phyloP scores from a whole-genome alignment of 2,888 invertebrate species.

The Pollenia amentaria region DNA sequence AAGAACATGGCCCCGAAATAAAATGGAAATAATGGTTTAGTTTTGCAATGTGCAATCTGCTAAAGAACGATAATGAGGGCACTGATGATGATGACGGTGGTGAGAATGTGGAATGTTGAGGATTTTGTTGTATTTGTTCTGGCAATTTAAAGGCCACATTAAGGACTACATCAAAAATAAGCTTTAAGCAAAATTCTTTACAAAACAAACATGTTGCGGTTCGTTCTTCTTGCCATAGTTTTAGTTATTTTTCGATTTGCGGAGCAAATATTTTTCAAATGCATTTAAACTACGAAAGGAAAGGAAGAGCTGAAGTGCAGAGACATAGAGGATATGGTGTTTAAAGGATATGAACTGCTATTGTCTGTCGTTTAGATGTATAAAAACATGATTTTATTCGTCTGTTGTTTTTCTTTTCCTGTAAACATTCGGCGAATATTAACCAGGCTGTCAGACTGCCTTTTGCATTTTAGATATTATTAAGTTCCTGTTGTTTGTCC shows the following conservation, averaged over 20 bases:
- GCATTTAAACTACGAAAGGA: conserved; percentile 10
- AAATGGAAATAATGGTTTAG: conserved; percentile 15
- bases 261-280: conserved; percentile 37
- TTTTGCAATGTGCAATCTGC: not conserved
- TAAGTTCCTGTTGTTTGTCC: conserved; percentile 14
- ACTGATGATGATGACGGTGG: conserved; percentile 4
- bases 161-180: conserved; percentile 29
- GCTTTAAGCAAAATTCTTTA: not conserved
- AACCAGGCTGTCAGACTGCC: conserved; percentile 24
- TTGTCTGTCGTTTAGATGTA: not conserved
- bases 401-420: not conserved
- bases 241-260: not conserved
- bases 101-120: conserved; percentile 9
- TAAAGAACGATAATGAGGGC: conserved; percentile 8
- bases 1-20: conserved; percentile 15
- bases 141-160: conserved; percentile 46
- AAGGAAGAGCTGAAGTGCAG: not conserved
- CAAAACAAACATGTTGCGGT: not conserved
- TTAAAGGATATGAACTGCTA: conserved; percentile 4
- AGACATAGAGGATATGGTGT: not conserved
- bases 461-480: conserved; percentile 24
- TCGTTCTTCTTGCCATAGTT: not conserved
- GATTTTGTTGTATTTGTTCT: conserved; percentile 30
- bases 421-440: conserved; percentile 19
- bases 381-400: not conserved